Conservation (phyloP, 2,113 vertebrate species). For the Oncorhynchus clarkii region DNA sequence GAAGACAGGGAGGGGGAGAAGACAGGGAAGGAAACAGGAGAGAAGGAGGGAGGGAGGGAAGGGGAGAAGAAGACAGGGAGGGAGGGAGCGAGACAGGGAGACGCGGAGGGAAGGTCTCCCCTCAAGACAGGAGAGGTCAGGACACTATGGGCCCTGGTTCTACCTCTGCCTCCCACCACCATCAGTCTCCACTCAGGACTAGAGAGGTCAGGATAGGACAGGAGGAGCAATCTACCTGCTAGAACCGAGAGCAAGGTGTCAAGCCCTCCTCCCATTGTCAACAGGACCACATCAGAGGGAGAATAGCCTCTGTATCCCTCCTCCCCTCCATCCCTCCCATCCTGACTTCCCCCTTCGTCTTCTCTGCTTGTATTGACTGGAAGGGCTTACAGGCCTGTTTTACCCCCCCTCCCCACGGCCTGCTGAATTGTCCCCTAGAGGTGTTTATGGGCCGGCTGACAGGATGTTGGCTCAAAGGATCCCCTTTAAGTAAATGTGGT, state of each 20-base stretch:
- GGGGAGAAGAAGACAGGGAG: too few relatives aligned
- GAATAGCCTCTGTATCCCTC: conserved; percentile 14
- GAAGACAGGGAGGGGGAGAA: too few relatives aligned
- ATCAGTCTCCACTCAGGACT: conserved; percentile 36
- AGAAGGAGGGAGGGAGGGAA: too few relatives aligned
- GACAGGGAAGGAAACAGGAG: too few relatives aligned
- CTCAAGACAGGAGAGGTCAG: not conserved
- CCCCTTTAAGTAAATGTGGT: conserved; percentile 64
- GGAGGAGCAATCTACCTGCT: conserved; percentile 24
- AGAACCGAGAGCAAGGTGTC: conserved; percentile 64
- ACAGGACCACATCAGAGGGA: conserved; percentile 35
- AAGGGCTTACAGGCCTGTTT: conserved; percentile 24
- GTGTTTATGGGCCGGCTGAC: conserved; percentile 75
- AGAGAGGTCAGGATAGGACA: conserved; percentile 39
- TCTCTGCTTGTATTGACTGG: conserved; percentile 24
- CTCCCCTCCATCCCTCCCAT: not conserved
- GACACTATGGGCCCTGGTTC: too few relatives aligned
- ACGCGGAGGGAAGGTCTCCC: not conserved
- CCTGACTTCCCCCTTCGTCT: not conserved
- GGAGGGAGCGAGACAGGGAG: too few relatives aligned
- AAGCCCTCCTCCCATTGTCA: conserved; percentile 68
- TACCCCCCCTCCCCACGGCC: conserved; percentile 24
- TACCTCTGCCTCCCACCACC: too few relatives aligned
- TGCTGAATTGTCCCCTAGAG: conserved; percentile 66
- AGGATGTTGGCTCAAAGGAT: conserved; percentile 80